Base-by-base conservation (phyloP, 2,113 vertebrate species). In the Naja naja region DNA sequence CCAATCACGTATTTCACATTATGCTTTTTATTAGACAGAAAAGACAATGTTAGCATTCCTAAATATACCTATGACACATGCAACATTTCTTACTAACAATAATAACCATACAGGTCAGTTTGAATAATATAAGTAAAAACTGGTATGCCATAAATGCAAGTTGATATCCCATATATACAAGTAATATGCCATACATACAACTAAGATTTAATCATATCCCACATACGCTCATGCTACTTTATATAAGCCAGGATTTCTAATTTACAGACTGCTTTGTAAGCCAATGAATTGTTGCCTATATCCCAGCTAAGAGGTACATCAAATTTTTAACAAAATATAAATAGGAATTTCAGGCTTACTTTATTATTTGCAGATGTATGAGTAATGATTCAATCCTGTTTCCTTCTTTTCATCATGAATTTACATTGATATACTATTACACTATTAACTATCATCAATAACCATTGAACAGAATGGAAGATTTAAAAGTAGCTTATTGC, bases 391-490 rank as follows among this genome's bases (percentile, higher is more conserved):
- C 20, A 25, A 89, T 58, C 3, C 43, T 45, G 39, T 85, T 27
- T 85, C 39, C 45, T 89, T 81, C 53, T 58, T 20, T 85, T 92
- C 88, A 85, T 3, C 54, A 58, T 89, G 30, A 60, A 81, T 91
- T 94, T 64, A 18, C 85, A 60, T 55, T 90, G 92, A 81, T 90
- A 81, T 92, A 93, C 54, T 54, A 69, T 14, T 74, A 89, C 23
- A 89, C 58, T 55, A 30, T 93, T 91, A 81, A 25, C 49, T 69
- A 18, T 20, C 93, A 91, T 93, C 34, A 90, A 49, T 91, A 85
- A 93, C 45, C 55, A 81, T 4, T 92, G 54, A 93, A 87, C 54
- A 45, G 8, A 88, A 89, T 60, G 0, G 90, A 1, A 81, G 87
- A n/a, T 85, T 92, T 94, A 34, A 53, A 58, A 94, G 90, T 18